Percentiles rank a stretch among this genome's conserved stretches.
phyloP scores from a whole-genome alignment of 2,888 invertebrate species.

The Trissolcus brochymenae region DNA sequence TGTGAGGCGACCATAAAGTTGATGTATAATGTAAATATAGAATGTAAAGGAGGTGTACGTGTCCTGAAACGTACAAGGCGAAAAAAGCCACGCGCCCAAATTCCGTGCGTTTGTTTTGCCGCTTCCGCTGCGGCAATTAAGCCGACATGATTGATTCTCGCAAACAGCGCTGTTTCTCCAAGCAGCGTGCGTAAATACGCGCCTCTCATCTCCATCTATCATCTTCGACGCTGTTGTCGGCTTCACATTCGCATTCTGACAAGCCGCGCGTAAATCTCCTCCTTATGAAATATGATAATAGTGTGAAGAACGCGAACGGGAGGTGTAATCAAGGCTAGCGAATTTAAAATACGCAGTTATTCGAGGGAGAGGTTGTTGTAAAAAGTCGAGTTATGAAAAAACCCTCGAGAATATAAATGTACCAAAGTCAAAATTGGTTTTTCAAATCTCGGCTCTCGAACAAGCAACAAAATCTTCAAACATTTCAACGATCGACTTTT shows the following conservation, averaged over 20 bases:
- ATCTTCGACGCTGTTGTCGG: conserved; percentile 32
- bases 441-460: too few species aligned
- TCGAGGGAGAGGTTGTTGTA: conserved; percentile 12
- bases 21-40: conserved; percentile 56
- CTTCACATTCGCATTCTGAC: not conserved
- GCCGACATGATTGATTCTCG: conserved; percentile 34
- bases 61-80: conserved; percentile 31
- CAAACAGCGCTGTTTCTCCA: conserved; percentile 28
- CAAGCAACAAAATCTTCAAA: too few species aligned
- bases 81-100: conserved; percentile 22
- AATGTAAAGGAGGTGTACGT: conserved; percentile 48
- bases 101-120: conserved; percentile 57
- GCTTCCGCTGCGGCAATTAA: conserved; percentile 37
- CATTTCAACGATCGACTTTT: too few species aligned
- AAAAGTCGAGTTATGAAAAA: conserved; percentile 12
- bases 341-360: conserved; percentile 43
- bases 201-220: conserved; percentile 33
- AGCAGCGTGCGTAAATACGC: not conserved
- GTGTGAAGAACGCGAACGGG: conserved; percentile 5
- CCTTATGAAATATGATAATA: conserved; percentile 11
- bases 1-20: conserved; percentile 52
- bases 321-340: conserved; percentile 27
- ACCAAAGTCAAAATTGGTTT: too few species aligned
- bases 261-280: conserved; percentile 61
- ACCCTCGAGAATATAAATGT: conserved; percentile 1